Evolutionary conservation across 2,888 invertebrate species (phyloP).

Genomic region (Rhynchonema sp.): DNA sequence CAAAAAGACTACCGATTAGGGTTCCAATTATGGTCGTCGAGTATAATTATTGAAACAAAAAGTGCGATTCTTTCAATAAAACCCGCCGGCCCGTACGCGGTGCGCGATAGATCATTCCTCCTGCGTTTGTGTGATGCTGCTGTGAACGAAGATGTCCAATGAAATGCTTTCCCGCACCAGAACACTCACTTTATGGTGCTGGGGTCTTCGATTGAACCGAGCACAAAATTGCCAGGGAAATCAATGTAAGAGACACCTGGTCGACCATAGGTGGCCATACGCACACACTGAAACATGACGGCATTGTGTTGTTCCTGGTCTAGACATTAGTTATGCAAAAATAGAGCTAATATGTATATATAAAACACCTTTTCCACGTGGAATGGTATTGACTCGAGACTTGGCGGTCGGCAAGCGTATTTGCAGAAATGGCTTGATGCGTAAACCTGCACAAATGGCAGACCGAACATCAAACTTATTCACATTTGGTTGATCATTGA

Average conservation of each 20-base stretch:
- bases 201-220: slow-evolving; percentile 12
- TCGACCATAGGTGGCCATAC: slow-evolving; percentile 59
- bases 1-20: too few relatives aligned
- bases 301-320: not conserved
- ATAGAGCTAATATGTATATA: too few relatives aligned
- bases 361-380: slow-evolving; percentile 55
- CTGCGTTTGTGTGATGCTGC: too few relatives aligned
- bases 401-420: slow-evolving; percentile 68
- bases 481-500: too few relatives aligned
- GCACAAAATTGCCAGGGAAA: slow-evolving; percentile 55
- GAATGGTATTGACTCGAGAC: slow-evolving; percentile 56
- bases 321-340: not conserved
- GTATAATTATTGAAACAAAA: too few relatives aligned
- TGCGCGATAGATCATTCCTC: too few relatives aligned
- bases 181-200: not conserved
- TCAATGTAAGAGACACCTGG: slow-evolving; percentile 79
- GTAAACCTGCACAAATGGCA: slow-evolving; percentile 41
- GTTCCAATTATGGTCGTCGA: too few relatives aligned
- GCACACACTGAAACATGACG: slow-evolving; percentile 43
- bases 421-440: slow-evolving; percentile 71
- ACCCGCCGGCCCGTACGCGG: too few relatives aligned
- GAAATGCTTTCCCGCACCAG: not conserved
- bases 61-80: too few relatives aligned
- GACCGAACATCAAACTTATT: too few relatives aligned
- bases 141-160: too few relatives aligned